Percentiles rank a stretch among this genome's conserved stretches.
These are phyloP conservation scores for Caenorhabditis briggsae DNA, from an alignment of 1,140 invertebrate genomes.

Conservation along the genomic window DNA sequence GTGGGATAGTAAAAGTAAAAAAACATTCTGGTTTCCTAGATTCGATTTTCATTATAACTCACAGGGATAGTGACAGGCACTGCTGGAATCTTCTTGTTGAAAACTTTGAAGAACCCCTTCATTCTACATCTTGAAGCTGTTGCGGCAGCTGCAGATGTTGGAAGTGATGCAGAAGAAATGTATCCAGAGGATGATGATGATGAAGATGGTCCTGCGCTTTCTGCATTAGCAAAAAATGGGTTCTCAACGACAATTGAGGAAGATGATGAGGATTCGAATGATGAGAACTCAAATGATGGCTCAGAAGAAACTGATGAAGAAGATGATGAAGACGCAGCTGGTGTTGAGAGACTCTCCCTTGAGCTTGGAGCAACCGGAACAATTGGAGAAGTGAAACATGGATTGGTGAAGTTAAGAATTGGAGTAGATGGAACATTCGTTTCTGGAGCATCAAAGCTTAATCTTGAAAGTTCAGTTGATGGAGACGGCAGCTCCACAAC, in stretches of 20 bases:
- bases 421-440: constrained; percentile 11
- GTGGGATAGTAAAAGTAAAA: neutral
- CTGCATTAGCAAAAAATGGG: constrained; percentile 9
- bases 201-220: neutral
- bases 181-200: constrained; percentile 5
- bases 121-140: constrained; percentile 11
- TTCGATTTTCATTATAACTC: constrained; percentile 20
- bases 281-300: constrained; percentile 23
- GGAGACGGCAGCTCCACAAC: constrained; percentile 73
- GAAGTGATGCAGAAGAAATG: neutral
- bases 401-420: constrained; percentile 36
- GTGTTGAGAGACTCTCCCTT: neutral
- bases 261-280: constrained; percentile 19
- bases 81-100: neutral
- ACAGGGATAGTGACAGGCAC: neutral
- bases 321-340: neutral
- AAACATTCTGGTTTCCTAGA: neutral
- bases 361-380: constrained; percentile 17
- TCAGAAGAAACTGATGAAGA: constrained; percentile 30
- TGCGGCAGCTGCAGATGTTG: neutral
- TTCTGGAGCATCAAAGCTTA: constrained; percentile 67
- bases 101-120: constrained; percentile 54
- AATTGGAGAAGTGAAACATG: constrained; percentile 39
- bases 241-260: constrained; percentile 39
- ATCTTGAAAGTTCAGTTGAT: constrained; percentile 73